Base-by-base conservation (phyloP, 2,113 vertebrate species). In the Psilopogon haemacephalus region DNA sequence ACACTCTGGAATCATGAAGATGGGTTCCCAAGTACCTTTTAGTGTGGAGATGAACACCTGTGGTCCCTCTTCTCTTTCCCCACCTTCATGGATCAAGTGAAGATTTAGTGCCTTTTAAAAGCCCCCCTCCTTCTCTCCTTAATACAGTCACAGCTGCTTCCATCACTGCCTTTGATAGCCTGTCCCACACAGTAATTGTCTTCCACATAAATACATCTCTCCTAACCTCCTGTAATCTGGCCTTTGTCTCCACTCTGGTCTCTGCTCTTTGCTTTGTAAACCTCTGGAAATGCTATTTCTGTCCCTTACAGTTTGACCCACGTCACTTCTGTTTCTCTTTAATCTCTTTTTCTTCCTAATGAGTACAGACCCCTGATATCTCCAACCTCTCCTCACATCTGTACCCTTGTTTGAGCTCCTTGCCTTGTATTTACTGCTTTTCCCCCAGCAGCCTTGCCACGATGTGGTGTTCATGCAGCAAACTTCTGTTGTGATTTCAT, bases 261-360 rank as follows among this genome's bases (percentile, higher is more conserved):
- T 73, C 8, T 74, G 50, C 30, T 88, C 40, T 73, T 69, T 87
- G 32, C 32, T 94, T 87, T 71, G 74, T 59, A 84, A 91, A 74
- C 35, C 64, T 88, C 38, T 26, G 7, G 56, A 48, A 92, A 88
- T 67, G 19, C 55, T 75, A 21, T 50, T 92, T 89, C 88, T 38
- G 23, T 60, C 74, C 48, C 75, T 88, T 44, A 38, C 42, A 62
- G 40, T 59, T 56, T 88, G 64, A 93, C 71, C 35, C 12, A 4
- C 32, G 35, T 30, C 44, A 78, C 28, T 6, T 7, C 17, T 42
- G 13, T 59, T 46, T 75, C 28, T 62, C 37, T 87, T 87, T 82
- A 67, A 83, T 85, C 63, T 83, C 13, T 62, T 87, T 82, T 81
- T 87, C 85, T 74, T 81, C n/a, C 59, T 89, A 92, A 92, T 74